Evolutionary conservation across 35 echinoderm and acorn worm species (phyloP).

Genomic region (Amphiura filiformis): DNA sequence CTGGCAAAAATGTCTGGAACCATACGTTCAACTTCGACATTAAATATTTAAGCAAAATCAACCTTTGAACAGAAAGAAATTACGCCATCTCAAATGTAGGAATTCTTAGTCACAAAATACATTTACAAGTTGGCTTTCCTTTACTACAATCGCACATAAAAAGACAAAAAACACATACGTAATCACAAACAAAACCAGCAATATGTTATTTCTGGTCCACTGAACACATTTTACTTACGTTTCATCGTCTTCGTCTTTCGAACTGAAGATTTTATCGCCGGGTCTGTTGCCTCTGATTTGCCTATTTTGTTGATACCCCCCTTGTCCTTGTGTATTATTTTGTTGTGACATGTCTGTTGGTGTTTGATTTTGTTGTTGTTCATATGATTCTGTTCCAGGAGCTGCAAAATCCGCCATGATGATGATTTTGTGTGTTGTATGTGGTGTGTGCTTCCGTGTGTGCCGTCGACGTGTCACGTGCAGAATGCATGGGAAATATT

Average conservation of each 20-base stretch:
- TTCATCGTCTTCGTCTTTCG: neutral
- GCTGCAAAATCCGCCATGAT: neutral
- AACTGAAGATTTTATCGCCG: neutral
- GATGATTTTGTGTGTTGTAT: neutral
- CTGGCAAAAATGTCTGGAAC: too few relatives aligned
- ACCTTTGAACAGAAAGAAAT: too few relatives aligned
- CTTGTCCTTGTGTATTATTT: neutral
- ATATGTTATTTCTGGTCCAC: neutral
- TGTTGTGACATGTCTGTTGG: neutral
- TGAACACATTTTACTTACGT: neutral
- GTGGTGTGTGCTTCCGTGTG: neutral
- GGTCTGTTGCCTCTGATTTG: neutral
- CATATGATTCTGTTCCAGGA: neutral
- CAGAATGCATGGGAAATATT: neutral
- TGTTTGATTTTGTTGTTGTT: neutral
- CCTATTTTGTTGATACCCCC: neutral
- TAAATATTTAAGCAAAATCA: too few relatives aligned
- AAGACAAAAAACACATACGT: too few relatives aligned
- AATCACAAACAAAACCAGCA: too few relatives aligned
- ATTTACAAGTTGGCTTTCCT: too few relatives aligned
- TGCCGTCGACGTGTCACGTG: neutral
- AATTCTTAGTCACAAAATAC: too few relatives aligned
- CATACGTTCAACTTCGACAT: too few relatives aligned
- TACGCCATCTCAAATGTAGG: too few relatives aligned
- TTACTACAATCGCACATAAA: too few relatives aligned